Conservation (phyloP, 2,888 invertebrate genomes). For the Alloscopus bannaensis region DNA sequence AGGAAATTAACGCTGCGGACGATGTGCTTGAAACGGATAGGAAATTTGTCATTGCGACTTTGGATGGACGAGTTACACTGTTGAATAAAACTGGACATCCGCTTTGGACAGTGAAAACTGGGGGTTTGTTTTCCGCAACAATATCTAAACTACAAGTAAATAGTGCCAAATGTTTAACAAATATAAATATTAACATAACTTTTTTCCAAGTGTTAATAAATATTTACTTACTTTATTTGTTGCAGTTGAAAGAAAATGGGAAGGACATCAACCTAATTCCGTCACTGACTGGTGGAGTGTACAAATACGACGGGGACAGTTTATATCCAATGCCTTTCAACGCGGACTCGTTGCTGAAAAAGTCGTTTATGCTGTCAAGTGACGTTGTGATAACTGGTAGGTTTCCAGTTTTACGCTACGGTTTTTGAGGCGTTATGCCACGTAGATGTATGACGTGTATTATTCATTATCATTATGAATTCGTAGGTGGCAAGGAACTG, state of each 20-base stretch:
- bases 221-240: conserved; percentile 71
- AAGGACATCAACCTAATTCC: conserved; percentile 94
- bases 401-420: no score
- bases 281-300: conserved; percentile 92
- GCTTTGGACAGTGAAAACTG: conserved; percentile 88
- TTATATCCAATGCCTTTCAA: conserved; percentile 90
- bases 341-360: conserved; percentile 88
- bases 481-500: conserved; percentile 85
- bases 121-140: conserved; percentile 90
- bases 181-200: no score
- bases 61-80: conserved; percentile 92
- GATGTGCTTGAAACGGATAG: conserved; percentile 30
- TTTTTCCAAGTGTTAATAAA: no score
- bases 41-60: conserved; percentile 88
- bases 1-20: conserved; percentile 27
- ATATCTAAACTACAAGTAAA: conserved; percentile 90
- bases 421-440: no score
- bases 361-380: conserved; percentile 89
- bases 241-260: conserved; percentile 87
- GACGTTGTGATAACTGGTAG: conserved; percentile 88
- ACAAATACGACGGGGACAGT: conserved; percentile 92
- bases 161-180: no score
- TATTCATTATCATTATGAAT: no score
- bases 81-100: conserved; percentile 83
- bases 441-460: no score